These are phyloP conservation scores for Ecdyonurus torrentis DNA, from an alignment of 2,888 invertebrate species.

Conservation along the genomic window DNA sequence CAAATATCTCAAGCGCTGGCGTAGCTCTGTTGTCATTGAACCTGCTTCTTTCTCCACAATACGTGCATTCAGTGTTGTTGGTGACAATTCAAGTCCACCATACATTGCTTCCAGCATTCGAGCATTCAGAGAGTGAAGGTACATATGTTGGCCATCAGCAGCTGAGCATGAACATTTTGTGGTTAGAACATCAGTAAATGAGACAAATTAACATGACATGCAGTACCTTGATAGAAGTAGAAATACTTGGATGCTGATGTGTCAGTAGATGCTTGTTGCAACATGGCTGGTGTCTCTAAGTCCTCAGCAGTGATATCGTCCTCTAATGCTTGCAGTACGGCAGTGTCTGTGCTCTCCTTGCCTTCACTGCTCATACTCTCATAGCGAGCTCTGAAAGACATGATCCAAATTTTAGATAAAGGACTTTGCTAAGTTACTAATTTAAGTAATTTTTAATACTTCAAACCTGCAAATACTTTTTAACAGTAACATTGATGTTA, in stretches of 20 bases:
- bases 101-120: constrained; percentile 76
- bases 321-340: neutral
- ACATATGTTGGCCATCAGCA: constrained; percentile 82
- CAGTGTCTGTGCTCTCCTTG: constrained; percentile 13
- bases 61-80: constrained; percentile 50
- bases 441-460: too few species aligned
- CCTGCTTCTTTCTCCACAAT: constrained; percentile 78
- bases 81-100: constrained; percentile 63
- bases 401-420: too few species aligned
- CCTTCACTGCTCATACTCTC: constrained; percentile 21
- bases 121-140: constrained; percentile 77
- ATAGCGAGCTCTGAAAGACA: constrained; percentile 15
- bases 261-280: constrained; percentile 3
- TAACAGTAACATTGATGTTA: too few species aligned
- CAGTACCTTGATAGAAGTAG: constrained; percentile 67
- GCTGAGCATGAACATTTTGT: constrained; percentile 34
- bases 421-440: too few species aligned
- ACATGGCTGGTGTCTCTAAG: constrained; percentile 21
- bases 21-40: constrained; percentile 67
- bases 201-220: neutral
- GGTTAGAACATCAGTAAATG: neutral
- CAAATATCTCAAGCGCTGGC: constrained; percentile 56
- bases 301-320: constrained; percentile 21
- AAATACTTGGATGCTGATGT: constrained; percentile 35
- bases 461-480: too few species aligned